phyloP scores from a whole-genome alignment of 2,888 invertebrate species.

The Heliothis peltigera region DNA sequence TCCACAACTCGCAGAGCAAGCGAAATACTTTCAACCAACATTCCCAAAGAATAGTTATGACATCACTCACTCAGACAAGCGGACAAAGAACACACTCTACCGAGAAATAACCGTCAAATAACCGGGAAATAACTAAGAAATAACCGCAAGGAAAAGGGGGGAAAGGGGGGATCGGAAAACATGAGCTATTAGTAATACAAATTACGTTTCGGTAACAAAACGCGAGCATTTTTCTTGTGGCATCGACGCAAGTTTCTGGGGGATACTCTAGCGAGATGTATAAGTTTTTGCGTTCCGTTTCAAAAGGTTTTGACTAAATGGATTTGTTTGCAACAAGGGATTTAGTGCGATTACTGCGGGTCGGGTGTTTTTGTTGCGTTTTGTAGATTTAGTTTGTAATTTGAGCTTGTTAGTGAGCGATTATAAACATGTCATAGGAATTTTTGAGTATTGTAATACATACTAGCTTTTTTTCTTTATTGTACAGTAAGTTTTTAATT shows the following conservation, averaged over 20 bases:
- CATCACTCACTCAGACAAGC: constrained; percentile 66
- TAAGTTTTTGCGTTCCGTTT: constrained; percentile 49
- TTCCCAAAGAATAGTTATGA: constrained; percentile 60
- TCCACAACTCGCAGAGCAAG: constrained; percentile 27
- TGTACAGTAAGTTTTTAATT: no score
- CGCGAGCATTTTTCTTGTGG: constrained; percentile 57
- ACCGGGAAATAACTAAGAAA: constrained; percentile 48
- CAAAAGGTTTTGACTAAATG: constrained; percentile 37
- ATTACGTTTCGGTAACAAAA: constrained; percentile 68
- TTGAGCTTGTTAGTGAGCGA: background rate
- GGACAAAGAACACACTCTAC: constrained; percentile 64
- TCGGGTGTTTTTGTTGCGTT: constrained; percentile 2
- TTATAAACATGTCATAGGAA: no score
- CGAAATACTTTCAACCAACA: constrained; percentile 48
- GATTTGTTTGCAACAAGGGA: constrained; percentile 28
- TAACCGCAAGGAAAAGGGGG: constrained; percentile 7
- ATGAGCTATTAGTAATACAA: constrained; percentile 73
- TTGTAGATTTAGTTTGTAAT: background rate
- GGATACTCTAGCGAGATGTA: constrained; percentile 32
- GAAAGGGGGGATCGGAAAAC: constrained; percentile 65
- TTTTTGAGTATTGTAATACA: no score
- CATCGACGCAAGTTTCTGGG: constrained; percentile 53
- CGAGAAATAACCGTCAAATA: constrained; percentile 53
- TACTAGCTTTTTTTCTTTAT: no score
- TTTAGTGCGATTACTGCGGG: constrained; percentile 25